Conservation (phyloP, 2,113 vertebrate genomes). For the Hyperoodon ampullatus region DNA sequence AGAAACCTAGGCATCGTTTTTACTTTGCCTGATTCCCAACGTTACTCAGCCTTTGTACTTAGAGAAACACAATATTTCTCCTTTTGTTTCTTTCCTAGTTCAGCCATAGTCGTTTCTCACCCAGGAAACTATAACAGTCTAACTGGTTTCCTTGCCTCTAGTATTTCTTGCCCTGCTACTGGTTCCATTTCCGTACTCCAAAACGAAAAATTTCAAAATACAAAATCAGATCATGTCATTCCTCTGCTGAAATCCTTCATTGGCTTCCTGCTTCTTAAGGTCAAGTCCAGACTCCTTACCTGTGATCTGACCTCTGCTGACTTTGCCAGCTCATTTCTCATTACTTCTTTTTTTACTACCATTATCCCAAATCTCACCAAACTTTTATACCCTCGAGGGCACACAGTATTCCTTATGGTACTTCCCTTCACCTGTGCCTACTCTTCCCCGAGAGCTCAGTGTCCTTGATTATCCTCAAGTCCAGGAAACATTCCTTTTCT, state of each 20-base stretch:
- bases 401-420: not conserved
- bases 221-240: not conserved
- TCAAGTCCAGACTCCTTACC: not conserved
- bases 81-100: not conserved
- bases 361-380: not conserved
- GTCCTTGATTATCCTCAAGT: not conserved
- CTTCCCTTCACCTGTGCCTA: not conserved
- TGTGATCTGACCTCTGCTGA: not conserved
- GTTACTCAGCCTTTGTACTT: not conserved
- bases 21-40: not conserved
- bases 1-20: not conserved
- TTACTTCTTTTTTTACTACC: not conserved
- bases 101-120: not conserved
- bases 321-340: not conserved
- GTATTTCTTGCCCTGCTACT: not conserved
- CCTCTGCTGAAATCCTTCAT: not conserved
- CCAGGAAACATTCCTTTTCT: not conserved
- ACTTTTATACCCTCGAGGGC: not conserved
- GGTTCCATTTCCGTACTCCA: not conserved
- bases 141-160: not conserved
- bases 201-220: slow-evolving; percentile 26
- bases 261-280: not conserved
- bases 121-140: not conserved
- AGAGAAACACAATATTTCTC: not conserved
- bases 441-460: not conserved